Evolutionary conservation across 2,113 vertebrate species (phyloP), one percentile per base, ranked within the genome.

Genomic region (Oncorhynchus masou): DNA sequence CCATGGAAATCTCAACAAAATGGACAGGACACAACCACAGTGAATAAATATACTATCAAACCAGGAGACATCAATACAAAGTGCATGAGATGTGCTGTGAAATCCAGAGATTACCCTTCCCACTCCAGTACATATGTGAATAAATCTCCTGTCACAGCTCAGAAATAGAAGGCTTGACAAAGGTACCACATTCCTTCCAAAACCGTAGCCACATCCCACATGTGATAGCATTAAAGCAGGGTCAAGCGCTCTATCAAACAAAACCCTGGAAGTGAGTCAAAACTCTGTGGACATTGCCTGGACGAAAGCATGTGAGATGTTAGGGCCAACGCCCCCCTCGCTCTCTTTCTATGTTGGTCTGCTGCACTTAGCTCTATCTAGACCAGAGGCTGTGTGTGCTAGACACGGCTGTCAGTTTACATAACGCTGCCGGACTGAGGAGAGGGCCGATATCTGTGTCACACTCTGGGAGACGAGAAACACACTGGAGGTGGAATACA

Each of bases 331-430:
- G n/a, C n/a, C 24, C 22, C 62, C 9, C 22, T 64, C 25, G 4
- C 65, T 29, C 12, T 67, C 25, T 29, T 24, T 29, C 68, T 20
- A 11, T 51, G 24, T 64, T 48, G 65, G 29, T 70, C 60, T 62
- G n/a, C 49, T 34, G 29, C 22, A 49, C 74, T 48, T 34, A 22
- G 39, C 45, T 49, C 34, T 70, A 25, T 60, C 51, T 54, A 54
- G 66, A 12, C 75, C 72, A 31, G 59, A 24, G 80, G 75, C 67
- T 29, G 48, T 74, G 67, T 71, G 73, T 34, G n/a, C 59, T 71
- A 67, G 75, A 74, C 75, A 68, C 24, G 25, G 71, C 70, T 65
- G 70, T 76, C 79, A 69, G 79, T 68, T 73, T 74, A 72, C 70
- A 73, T 69, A 45, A 75, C 24, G 20, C 34, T 13, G 12, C 51